Base-by-base conservation (phyloP, 1,140 invertebrate genomes). In the Centruroides vittatus region DNA sequence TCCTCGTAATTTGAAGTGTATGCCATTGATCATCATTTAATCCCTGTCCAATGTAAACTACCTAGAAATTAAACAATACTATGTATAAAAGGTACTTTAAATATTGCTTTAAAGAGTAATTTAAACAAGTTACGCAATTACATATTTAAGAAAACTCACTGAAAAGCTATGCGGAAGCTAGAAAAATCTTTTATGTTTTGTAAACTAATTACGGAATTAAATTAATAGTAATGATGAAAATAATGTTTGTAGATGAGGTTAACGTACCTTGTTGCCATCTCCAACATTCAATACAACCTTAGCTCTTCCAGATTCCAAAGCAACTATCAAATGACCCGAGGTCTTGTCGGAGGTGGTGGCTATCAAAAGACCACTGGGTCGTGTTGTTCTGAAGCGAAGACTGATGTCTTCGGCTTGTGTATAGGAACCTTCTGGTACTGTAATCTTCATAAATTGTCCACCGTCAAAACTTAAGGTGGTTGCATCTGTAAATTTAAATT, bases 1-100 rank as follows among this genome's bases (percentile, higher is more conserved):
- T 79, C 59, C 93, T 80, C 3, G 86, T 88, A 68, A 96, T 87
- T 51, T 82, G 81, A 35, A 95, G 79, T 3, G 89, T 89, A 74
- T 98, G 94, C 93, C 93, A 98, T 71, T 86, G 83, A 71, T 95
- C 90, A 72, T 98, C 92, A 70, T 93, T 92, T 41, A 92, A 73
- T 57, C 86, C 84, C 68, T 86, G 81, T 34, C 91, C 91, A 50
- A 85, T 84, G 59, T 84, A 78, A n/a, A 93, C 73, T 49, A 84
- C 83, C 89, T 94, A 75, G 23, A 78, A 77, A 35, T 50, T n/a
- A 49, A 58, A 48, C 49, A 47, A 9, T 7, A 47, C 23, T 9
- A 47, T 56, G 41, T 47, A 47, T 46, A 13, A 13, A 11, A 51
- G 50, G 11, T 3, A 13, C 12, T 41, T 41, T 8, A 41, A 41